Evolutionary conservation across 2,888 invertebrate genomes (phyloP).

Genomic region (Pogonocherus hispidulus): DNA sequence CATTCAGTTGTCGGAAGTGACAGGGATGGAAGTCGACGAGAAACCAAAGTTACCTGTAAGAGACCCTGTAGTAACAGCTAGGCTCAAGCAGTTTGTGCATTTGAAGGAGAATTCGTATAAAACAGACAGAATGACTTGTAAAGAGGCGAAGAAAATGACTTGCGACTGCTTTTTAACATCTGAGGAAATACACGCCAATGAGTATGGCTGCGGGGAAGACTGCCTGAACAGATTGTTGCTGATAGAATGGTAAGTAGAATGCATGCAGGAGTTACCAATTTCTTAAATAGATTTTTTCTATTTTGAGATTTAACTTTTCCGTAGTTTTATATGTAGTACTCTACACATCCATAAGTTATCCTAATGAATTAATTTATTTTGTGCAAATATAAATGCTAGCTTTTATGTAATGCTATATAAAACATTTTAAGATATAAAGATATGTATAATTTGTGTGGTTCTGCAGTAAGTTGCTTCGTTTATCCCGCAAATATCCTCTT

Average conservation of each 20-base stretch:
- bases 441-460: no score
- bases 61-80: constrained; percentile 70
- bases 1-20: constrained; percentile 60
- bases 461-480: no score
- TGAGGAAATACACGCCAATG: constrained; percentile 88
- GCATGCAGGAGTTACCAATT: no score
- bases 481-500: no score
- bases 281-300: no score
- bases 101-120: constrained; percentile 90
- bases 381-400: no score
- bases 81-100: constrained; percentile 83
- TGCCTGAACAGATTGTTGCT: constrained; percentile 97
- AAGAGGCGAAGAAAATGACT: constrained; percentile 93
- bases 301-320: no score
- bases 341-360: no score
- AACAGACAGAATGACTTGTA: constrained; percentile 86
- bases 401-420: no score
- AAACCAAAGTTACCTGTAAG: constrained; percentile 70
- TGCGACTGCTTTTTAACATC: constrained; percentile 93
- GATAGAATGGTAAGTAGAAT: constrained; percentile 92
- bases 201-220: constrained; percentile 93
- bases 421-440: no score
- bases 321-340: no score
- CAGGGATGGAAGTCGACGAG: constrained; percentile 66
- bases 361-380: no score